These are phyloP conservation scores for Psittacara wagleri DNA, from an alignment of 2,113 vertebrate species.

Conservation along the genomic window DNA sequence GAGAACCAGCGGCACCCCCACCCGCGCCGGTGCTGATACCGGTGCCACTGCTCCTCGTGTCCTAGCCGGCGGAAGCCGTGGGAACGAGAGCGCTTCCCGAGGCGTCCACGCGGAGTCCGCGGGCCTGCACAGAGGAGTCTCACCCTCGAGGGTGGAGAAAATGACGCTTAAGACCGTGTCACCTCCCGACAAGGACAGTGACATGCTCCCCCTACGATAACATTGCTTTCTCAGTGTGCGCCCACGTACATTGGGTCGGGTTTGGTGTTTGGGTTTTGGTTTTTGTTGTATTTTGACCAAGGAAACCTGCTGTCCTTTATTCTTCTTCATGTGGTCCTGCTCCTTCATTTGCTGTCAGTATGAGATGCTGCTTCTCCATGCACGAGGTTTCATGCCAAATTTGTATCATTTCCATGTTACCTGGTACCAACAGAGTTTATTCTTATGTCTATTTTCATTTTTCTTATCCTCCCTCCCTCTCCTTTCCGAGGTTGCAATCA, in stretches of 20 bases:
- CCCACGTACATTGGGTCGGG: background rate
- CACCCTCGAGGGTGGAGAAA: background rate
- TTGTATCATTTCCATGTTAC: background rate
- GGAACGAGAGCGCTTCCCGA: background rate
- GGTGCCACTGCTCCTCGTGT: background rate
- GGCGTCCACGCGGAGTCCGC: too few species aligned
- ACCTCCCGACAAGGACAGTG: accelerated
- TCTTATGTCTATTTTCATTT: background rate
- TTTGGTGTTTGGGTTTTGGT: background rate
- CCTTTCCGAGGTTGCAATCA: background rate
- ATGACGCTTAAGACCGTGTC: accelerated
- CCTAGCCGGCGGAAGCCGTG: background rate
- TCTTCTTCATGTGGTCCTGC: background rate
- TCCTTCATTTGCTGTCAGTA: background rate
- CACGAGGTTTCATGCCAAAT: background rate
- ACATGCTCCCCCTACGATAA: accelerated
- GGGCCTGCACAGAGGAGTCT: background rate
- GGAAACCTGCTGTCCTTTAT: background rate
- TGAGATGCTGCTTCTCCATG: background rate
- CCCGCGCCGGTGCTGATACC: background rate
- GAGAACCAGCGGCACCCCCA: background rate
- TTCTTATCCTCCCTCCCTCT: background rate
- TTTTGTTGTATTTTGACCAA: background rate
- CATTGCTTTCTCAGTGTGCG: background rate
- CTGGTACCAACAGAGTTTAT: background rate